phyloP scores from a whole-genome alignment of 2,797 vertebrate genomes.

The Arrhamphus sclerolepis region DNA sequence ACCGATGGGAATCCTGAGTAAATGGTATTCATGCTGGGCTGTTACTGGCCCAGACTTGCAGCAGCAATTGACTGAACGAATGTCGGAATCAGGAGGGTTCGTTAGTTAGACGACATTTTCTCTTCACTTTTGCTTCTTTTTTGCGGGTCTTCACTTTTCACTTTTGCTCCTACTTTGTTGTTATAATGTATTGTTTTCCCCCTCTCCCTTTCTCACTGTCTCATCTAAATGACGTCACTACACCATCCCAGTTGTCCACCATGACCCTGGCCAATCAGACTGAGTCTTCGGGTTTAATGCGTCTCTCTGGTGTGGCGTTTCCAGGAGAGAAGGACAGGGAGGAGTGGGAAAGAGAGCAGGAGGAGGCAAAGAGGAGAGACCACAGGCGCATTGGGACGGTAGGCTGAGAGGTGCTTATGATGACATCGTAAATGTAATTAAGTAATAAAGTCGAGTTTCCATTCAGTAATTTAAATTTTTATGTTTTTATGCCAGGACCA shows the following conservation, averaged over 20 bases:
- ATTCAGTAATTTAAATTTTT: neutral
- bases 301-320: slow-evolving; percentile 87
- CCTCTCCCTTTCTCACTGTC: neutral
- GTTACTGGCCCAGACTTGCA: slow-evolving; percentile 48
- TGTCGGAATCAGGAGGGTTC: slow-evolving; percentile 64
- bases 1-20: slow-evolving; percentile 1
- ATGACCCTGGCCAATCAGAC: slow-evolving; percentile 68
- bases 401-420: neutral
- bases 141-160: slow-evolving; percentile 21
- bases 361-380: slow-evolving; percentile 83
- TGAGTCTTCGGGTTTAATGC: slow-evolving; percentile 71
- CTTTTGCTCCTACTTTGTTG: slow-evolving; percentile 28
- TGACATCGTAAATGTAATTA: neutral
- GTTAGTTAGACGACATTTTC: slow-evolving; percentile 42
- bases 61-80: slow-evolving; percentile 53
- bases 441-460: neutral
- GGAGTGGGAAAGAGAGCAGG: slow-evolving; percentile 84
- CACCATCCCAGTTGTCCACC: slow-evolving; percentile 69
- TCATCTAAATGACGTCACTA: neutral
- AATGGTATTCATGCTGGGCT: slow-evolving; percentile 40
- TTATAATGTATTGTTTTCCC: neutral
- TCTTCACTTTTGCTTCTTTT: slow-evolving; percentile 20
- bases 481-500: slow-evolving; percentile 81
- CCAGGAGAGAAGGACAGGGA: slow-evolving; percentile 75
- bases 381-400: slow-evolving; percentile 92